Conservation (phyloP, 2,888 invertebrate species). For the Calameuta pallipes region DNA sequence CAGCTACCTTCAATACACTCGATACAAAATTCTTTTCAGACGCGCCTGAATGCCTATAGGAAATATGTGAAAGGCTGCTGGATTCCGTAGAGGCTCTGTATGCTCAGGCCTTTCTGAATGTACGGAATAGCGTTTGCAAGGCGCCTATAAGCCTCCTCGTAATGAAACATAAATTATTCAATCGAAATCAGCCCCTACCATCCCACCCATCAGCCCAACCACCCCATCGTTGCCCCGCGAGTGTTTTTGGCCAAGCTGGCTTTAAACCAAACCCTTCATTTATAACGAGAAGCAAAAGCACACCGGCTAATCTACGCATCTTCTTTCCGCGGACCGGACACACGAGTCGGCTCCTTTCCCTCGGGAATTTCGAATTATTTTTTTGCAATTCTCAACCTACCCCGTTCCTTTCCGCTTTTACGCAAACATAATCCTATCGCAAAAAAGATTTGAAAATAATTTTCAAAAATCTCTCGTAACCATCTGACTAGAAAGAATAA, state of each 20-base stretch:
- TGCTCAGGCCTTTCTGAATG: slow-evolving; percentile 62
- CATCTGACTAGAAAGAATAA: background rate
- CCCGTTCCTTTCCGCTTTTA: background rate
- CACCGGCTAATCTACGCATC: background rate
- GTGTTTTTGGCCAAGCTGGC: slow-evolving; percentile 43
- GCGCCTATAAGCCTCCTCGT: slow-evolving; percentile 64
- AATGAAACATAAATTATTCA: slow-evolving; percentile 68
- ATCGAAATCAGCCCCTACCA: slow-evolving; percentile 62
- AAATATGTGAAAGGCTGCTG: slow-evolving; percentile 63
- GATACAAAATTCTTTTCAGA: slow-evolving; percentile 64
- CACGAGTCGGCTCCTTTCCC: background rate
- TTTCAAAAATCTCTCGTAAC: background rate
- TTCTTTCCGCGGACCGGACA: slow-evolving; percentile 5
- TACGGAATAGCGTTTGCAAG: slow-evolving; percentile 63
- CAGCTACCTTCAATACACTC: slow-evolving; percentile 55
- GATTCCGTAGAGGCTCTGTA: slow-evolving; percentile 47
- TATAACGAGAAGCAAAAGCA: slow-evolving; percentile 32
- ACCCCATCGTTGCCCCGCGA: slow-evolving; percentile 29
- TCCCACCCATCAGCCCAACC: slow-evolving; percentile 14
- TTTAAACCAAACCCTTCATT: slow-evolving; percentile 32
- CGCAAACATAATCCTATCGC: background rate
- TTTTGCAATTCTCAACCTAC: background rate
- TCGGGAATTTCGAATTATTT: background rate
- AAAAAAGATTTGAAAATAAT: background rate
- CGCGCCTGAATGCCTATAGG: slow-evolving; percentile 61